phyloP scores from a whole-genome alignment of 2,888 invertebrate species.

The Agonum fuliginosum region DNA sequence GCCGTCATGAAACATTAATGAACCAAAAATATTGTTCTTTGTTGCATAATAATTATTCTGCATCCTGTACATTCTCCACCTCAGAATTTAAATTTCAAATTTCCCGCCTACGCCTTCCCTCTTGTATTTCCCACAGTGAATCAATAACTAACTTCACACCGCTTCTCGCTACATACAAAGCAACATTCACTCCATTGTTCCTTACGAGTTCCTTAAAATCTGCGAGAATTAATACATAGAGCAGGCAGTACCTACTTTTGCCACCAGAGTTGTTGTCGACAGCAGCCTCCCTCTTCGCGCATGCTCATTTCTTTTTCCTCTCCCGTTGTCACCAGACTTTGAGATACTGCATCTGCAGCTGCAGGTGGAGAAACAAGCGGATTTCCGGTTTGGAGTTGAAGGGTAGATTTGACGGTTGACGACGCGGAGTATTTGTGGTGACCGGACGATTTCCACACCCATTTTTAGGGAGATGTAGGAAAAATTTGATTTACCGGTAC shows the following conservation, averaged over 20 bases:
- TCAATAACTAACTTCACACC: slow-evolving; percentile 6
- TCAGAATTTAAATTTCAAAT: slow-evolving; percentile 19
- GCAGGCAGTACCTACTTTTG: slow-evolving; percentile 20
- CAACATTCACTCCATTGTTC: neutral
- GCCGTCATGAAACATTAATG: neutral
- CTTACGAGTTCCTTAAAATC: neutral
- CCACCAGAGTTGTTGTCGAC: neutral
- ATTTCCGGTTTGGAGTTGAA: neutral
- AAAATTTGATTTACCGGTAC: neutral
- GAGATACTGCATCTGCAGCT: slow-evolving; percentile 5
- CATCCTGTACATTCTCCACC: neutral
- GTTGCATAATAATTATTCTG: slow-evolving; percentile 3
- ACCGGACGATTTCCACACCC: slow-evolving; percentile 38
- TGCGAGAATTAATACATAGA: neutral
- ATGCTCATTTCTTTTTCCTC: neutral
- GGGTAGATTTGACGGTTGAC: neutral
- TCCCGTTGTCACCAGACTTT: neutral
- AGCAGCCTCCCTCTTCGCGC: slow-evolving; percentile 3
- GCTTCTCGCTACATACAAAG: neutral
- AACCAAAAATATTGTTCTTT: neutral
- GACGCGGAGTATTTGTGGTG: neutral
- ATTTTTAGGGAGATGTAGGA: slow-evolving; percentile 3
- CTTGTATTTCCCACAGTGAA: neutral
- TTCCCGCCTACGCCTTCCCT: slow-evolving; percentile 11
- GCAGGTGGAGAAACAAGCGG: neutral